These are phyloP conservation scores for Paradoxurus hermaphroditus DNA, from an alignment of 2,113 vertebrate species.

Conservation along the genomic window DNA sequence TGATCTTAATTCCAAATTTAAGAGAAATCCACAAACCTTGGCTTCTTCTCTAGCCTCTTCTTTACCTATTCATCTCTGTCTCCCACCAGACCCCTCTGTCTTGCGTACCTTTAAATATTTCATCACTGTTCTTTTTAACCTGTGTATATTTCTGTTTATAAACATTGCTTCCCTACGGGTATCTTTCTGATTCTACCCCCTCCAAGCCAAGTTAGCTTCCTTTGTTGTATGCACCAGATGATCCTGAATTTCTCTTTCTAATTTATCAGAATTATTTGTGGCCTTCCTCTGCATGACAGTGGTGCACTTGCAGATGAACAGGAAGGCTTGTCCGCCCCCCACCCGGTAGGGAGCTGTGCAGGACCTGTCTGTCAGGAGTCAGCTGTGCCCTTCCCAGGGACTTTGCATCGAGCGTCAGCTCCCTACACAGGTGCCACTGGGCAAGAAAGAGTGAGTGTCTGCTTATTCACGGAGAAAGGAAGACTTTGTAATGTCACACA, in stretches of 20 bases:
- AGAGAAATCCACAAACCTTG: background rate
- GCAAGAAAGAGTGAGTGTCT: background rate
- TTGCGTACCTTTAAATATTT: background rate
- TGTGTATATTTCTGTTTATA: background rate
- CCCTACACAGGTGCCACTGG: background rate
- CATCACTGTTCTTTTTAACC: background rate
- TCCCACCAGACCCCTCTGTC: background rate
- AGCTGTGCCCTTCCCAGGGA: background rate
- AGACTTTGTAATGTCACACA: background rate
- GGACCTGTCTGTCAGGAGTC: background rate
- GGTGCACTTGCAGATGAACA: background rate
- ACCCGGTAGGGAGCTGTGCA: no score
- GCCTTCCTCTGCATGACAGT: background rate
- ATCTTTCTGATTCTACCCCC: background rate
- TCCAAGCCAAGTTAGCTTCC: background rate
- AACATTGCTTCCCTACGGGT: background rate
- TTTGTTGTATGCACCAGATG: background rate
- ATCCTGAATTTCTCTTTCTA: background rate
- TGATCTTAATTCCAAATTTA: background rate
- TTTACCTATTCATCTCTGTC: background rate
- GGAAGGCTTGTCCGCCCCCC: background rate
- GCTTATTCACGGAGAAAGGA: background rate
- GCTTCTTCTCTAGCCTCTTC: background rate
- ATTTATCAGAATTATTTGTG: background rate
- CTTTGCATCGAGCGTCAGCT: background rate